These are phyloP conservation scores for Hydropotes inermis DNA, from an alignment of 2,113 vertebrate genomes.

Conservation along the genomic window DNA sequence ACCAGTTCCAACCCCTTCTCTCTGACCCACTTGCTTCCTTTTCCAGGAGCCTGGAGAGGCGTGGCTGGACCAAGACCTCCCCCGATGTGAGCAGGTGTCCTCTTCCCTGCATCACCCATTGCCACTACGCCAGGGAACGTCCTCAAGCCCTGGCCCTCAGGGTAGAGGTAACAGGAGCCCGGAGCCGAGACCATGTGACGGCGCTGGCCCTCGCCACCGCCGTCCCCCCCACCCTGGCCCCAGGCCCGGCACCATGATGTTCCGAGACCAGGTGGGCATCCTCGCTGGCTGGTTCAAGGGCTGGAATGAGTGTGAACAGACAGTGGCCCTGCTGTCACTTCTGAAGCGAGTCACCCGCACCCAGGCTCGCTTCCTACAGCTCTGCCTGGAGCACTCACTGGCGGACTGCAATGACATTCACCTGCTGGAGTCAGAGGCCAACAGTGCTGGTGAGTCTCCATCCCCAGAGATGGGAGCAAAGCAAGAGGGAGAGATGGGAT, in stretches of 20 bases:
- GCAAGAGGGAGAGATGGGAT: not conserved
- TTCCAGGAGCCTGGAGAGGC: constrained; percentile 66
- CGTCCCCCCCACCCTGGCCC: constrained; percentile 68
- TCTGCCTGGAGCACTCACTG: constrained; percentile 96
- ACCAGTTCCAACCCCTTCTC: not conserved
- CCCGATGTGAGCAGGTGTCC: constrained; percentile 68
- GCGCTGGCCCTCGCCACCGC: constrained; percentile 72
- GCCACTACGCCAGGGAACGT: constrained; percentile 60
- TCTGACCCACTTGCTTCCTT: constrained; percentile 51
- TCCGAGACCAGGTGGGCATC: constrained; percentile 97
- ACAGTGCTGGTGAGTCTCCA: constrained; percentile 89
- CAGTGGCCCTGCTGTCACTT: constrained; percentile 94
- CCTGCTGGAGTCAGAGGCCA: constrained; percentile 94
- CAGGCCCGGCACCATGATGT: constrained; percentile 91
- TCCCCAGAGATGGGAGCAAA: not conserved
- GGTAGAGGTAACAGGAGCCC: constrained; percentile 64
- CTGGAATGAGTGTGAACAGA: constrained; percentile 98
- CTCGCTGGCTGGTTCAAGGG: constrained; percentile 96
- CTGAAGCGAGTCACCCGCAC: constrained; percentile 94
- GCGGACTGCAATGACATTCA: constrained; percentile 96
- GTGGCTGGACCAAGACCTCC: constrained; percentile 73
- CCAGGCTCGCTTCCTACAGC: constrained; percentile 96
- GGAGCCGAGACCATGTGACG: constrained; percentile 80
- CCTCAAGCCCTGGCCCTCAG: constrained; percentile 70
- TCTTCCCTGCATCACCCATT: constrained; percentile 16